phyloP scores from a whole-genome alignment of 2,888 invertebrate genomes.

The Agrotis exclamationis region DNA sequence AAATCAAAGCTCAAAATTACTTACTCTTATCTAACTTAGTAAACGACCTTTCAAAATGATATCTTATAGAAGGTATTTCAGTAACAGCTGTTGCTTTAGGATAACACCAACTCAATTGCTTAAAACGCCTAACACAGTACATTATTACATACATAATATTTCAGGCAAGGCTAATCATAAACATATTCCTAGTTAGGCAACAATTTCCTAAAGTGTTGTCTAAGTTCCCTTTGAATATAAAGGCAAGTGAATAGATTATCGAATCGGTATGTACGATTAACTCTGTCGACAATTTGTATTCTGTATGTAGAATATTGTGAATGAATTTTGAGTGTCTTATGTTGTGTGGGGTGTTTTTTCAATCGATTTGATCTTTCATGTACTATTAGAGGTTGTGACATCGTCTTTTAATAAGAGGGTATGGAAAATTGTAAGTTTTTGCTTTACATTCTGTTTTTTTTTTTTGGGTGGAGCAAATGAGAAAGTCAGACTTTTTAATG shows the following conservation, averaged over 20 bases:
- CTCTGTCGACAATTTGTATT: constrained; percentile 52
- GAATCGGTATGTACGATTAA: constrained; percentile 68
- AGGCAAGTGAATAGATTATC: constrained; percentile 74
- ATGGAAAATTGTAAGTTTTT: not conserved
- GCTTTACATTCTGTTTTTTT: too few relatives aligned
- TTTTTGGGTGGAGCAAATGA: too few relatives aligned
- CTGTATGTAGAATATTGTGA: constrained; percentile 47
- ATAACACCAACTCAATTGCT: constrained; percentile 55
- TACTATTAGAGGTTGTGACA: not conserved
- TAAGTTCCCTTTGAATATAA: constrained; percentile 76
- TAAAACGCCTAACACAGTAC: constrained; percentile 24
- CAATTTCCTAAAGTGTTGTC: constrained; percentile 77
- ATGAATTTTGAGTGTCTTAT: constrained; percentile 21
- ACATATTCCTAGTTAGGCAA: constrained; percentile 74
- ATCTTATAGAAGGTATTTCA: constrained; percentile 20
- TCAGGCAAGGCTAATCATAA: constrained; percentile 76
- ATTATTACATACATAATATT: constrained; percentile 38
- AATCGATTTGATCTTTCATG: constrained; percentile 7
- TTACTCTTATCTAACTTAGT: constrained; percentile 13
- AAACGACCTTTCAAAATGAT: constrained; percentile 18
- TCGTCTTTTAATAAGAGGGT: not conserved
- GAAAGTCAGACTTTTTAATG: too few relatives aligned
- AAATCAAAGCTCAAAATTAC: constrained; percentile 13
- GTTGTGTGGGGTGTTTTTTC: constrained; percentile 1
- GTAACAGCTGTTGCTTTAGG: constrained; percentile 41